phyloP scores from a whole-genome alignment of 2,113 vertebrate genomes.

The Actenoides hombroni region DNA sequence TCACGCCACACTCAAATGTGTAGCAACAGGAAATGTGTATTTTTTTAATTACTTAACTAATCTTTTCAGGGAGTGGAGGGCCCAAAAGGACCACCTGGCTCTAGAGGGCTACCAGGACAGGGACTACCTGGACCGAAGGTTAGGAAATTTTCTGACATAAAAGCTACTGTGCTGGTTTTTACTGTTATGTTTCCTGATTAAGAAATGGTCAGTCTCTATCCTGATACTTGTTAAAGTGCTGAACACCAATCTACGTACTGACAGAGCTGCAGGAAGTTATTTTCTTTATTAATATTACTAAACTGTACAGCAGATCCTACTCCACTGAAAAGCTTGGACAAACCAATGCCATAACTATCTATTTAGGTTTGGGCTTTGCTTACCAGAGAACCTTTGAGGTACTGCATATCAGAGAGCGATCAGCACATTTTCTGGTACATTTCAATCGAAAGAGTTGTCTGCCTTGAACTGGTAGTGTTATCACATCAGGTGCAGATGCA shows the following conservation, averaged over 20 bases:
- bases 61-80: slow-evolving; percentile 81
- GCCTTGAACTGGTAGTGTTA: not conserved
- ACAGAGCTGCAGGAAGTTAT: not conserved
- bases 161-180: not conserved
- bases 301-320: not conserved
- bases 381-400: not conserved
- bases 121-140: slow-evolving; percentile 87
- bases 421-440: not conserved
- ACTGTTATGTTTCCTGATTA: not conserved
- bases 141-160: slow-evolving; percentile 27
- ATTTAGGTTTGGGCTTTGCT: not conserved
- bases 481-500: not conserved
- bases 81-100: slow-evolving; percentile 81
- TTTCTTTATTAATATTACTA: not conserved
- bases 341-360: not conserved
- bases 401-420: not conserved
- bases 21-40: not conserved
- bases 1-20: not conserved
- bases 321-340: not conserved
- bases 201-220: not conserved
- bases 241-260: not conserved
- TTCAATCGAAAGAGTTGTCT: not conserved
- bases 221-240: not conserved
- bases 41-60: not conserved
- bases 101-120: slow-evolving; percentile 82